Conservation (phyloP, 2,888 invertebrate species). For the Synanthedon tipuliformis region DNA sequence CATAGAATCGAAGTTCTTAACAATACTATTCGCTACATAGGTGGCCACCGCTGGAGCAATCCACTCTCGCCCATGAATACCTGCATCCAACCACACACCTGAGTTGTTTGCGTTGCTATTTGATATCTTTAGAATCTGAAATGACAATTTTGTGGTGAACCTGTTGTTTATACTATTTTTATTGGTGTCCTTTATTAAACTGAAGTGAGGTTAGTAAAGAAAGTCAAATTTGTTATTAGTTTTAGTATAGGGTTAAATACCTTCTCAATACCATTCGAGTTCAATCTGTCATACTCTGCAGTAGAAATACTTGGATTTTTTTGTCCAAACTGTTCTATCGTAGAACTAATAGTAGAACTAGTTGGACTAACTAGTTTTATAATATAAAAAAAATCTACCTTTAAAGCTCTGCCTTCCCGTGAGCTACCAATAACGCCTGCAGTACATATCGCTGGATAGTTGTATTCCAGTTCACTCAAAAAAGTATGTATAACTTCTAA, state of each 20-base stretch:
- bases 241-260: too few species aligned
- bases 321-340: too few species aligned
- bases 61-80: slow-evolving; percentile 94
- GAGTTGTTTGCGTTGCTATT: slow-evolving; percentile 74
- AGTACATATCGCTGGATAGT: slow-evolving; percentile 49
- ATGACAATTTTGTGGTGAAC: background rate
- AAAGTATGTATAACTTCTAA: slow-evolving; percentile 41
- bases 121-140: slow-evolving; percentile 72
- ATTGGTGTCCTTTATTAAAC: too few species aligned
- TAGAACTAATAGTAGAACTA: too few species aligned
- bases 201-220: too few species aligned
- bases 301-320: too few species aligned
- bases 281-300: too few species aligned
- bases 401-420: slow-evolving; percentile 44
- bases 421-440: slow-evolving; percentile 42
- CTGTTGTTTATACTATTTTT: too few species aligned
- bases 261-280: too few species aligned
- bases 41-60: slow-evolving; percentile 85
- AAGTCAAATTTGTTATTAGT: too few species aligned
- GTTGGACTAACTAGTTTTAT: too few species aligned
- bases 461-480: slow-evolving; percentile 38
- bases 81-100: slow-evolving; percentile 81
- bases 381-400: slow-evolving; percentile 19
- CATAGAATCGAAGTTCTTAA: slow-evolving; percentile 75
- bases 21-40: slow-evolving; percentile 78